Conservation (phyloP, 1,140 invertebrate genomes). For the Nasonia vitripennis region DNA sequence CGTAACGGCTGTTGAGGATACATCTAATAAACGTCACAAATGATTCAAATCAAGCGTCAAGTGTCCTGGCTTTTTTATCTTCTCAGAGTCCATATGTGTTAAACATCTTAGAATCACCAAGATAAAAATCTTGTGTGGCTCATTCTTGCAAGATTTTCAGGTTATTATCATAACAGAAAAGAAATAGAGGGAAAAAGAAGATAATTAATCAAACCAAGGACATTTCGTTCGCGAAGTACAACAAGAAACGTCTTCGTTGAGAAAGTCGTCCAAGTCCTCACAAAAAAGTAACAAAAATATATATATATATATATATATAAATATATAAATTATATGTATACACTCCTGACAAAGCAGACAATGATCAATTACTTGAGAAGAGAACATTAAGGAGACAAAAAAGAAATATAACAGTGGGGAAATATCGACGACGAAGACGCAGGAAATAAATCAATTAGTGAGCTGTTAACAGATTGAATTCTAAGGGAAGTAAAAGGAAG, state of each 20-base stretch:
- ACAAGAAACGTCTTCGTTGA: slow-evolving; percentile 49
- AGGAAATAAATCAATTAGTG: slow-evolving; percentile 16
- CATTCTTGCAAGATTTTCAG: slow-evolving; percentile 4
- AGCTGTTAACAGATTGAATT: slow-evolving; percentile 21
- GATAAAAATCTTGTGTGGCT: background rate
- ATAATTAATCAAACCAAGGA: slow-evolving; percentile 24
- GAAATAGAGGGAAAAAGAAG: slow-evolving; percentile 2
- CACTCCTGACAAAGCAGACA: slow-evolving; percentile 56
- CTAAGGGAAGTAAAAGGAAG: slow-evolving; percentile 35
- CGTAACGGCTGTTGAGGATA: slow-evolving; percentile 1
- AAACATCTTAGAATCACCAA: background rate
- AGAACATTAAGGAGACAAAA: slow-evolving; percentile 45
- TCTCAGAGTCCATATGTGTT: background rate
- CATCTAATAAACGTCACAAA: background rate
- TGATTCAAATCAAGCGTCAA: slow-evolving; percentile 28
- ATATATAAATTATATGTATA: slow-evolving; percentile 60
- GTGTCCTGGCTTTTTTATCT: slow-evolving; percentile 33
- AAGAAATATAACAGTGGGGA: slow-evolving; percentile 57
- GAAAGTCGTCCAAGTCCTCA: slow-evolving; percentile 48
- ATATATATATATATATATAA: slow-evolving; percentile 57
- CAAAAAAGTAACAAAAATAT: slow-evolving; percentile 48
- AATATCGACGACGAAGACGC: slow-evolving; percentile 29
- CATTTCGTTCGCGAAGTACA: slow-evolving; percentile 23
- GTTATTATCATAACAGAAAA: background rate
- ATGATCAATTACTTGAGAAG: slow-evolving; percentile 68